Base-by-base conservation (phyloP, 2,797 vertebrate genomes). In the Sarcophilus harrisii region DNA sequence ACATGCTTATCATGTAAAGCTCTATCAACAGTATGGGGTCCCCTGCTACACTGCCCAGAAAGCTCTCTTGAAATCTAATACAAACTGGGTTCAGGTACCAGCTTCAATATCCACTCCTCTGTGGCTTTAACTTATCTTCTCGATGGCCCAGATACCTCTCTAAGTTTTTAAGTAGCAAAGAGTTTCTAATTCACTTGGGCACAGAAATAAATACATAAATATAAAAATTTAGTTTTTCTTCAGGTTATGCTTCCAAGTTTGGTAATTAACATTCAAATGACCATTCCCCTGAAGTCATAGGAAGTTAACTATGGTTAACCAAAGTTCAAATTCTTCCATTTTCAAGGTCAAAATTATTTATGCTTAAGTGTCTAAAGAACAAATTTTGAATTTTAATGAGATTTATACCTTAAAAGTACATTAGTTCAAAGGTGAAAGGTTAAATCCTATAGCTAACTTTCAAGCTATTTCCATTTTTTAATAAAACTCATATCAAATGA, bases 401-500 rank as follows among this genome's bases (percentile, higher is more conserved):
- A 66, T 8, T 14, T 90, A 24, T 49, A 54, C 52, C 29, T 90
- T 90, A 90, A 90, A 90, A 52, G 1, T 30, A 52, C 21, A 95
- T 97, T 66, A 92, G 9, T 8, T 92, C 57, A 94, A 89, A 93
- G 4, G 0, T 45, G 28, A 95, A 95, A 55, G 28, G 16, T 54
- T 91, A 73, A 90, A 93, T 91, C 14, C 24, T 57, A 0, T 29
- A 32, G 54, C 54, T 24, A 2, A n/a, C 0, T 2, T 58, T 73
- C 1, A 32, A 94, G 94, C 89, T 81, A 91, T 16, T 92, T 89
- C 66, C 0, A 38, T 87, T 89, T 92, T 87, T 90, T 28, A 24
- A 14, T 57, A 57, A 57, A 1, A 0, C 0, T 2, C 45, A 52
- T 1, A 28, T 14, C 30, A 1, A 89, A 2, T 0, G 0, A 8